Percentiles rank a stretch among this genome's conserved stretches.
Conservation (phyloP, 2,888 invertebrate genomes). For the Hydrotaea cyrtoneurina region DNA sequence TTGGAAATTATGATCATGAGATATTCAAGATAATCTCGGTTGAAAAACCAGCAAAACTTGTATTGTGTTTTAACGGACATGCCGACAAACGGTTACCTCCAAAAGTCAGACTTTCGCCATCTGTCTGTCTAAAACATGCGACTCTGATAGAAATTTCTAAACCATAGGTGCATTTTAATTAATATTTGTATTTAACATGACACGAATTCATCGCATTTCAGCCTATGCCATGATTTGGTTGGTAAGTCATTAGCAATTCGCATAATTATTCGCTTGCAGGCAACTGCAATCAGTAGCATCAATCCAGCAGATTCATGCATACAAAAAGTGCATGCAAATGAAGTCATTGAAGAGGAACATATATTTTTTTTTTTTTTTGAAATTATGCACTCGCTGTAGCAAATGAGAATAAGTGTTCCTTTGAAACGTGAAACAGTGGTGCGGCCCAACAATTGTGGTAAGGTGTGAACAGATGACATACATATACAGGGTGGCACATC, state of each 20-base stretch:
- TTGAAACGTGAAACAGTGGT: too few relatives aligned
- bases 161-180: conserved; percentile 9
- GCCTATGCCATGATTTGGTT: conserved; percentile 20
- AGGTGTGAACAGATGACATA: too few relatives aligned
- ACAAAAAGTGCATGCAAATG: background rate
- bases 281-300: background rate
- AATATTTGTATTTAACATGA: conserved; percentile 15
- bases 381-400: too few relatives aligned
- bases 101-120: background rate
- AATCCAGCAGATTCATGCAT: background rate
- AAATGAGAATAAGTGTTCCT: too few relatives aligned
- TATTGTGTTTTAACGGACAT: background rate
- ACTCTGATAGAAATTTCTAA: background rate
- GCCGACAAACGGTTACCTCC: background rate
- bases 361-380: too few relatives aligned
- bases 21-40: background rate
- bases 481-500: too few relatives aligned
- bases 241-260: conserved; percentile 47
- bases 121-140: background rate
- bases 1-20: too few relatives aligned
- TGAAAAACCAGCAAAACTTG: background rate
- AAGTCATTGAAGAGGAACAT: background rate
- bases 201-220: background rate
- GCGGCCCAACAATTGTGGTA: too few relatives aligned
- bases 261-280: conserved; percentile 47